These are phyloP conservation scores for Caenorhabditis briggsae DNA, from an alignment of 1,140 invertebrate species.

Conservation along the genomic window DNA sequence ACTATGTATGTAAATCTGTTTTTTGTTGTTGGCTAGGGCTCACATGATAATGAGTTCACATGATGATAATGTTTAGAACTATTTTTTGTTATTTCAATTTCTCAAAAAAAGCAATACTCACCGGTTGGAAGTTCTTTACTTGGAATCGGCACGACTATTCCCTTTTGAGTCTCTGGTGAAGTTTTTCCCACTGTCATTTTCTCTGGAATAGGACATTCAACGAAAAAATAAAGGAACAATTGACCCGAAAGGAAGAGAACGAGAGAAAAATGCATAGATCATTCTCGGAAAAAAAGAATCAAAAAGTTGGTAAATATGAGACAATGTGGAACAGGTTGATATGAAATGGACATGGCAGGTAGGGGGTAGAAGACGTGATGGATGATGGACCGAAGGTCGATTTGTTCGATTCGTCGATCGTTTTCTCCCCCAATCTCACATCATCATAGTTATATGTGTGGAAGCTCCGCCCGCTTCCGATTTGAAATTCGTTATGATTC, in stretches of 20 bases:
- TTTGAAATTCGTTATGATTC: background rate
- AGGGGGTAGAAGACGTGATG: background rate
- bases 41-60: too few species aligned
- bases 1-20: too few species aligned
- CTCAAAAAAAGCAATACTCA: background rate
- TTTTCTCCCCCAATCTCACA: background rate
- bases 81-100: too few species aligned
- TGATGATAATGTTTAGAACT: too few species aligned
- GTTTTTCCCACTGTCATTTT: background rate
- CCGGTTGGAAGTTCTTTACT: background rate
- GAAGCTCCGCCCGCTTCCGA: conserved; percentile 22
- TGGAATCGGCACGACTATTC: background rate
- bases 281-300: background rate
- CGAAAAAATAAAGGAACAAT: background rate
- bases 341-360: conserved; percentile 16
- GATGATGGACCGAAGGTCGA: conserved; percentile 33
- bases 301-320: background rate
- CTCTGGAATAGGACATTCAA: background rate
- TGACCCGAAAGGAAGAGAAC: background rate
- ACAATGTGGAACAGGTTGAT: conserved; percentile 33
- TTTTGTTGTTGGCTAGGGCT: too few species aligned
- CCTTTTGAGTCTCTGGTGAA: background rate
- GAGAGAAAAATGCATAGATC: background rate
- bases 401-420: conserved; percentile 22
- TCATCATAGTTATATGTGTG: conserved; percentile 13